Base-by-base conservation (phyloP, 2,888 invertebrate species). In the Linnaemya vulpina region DNA sequence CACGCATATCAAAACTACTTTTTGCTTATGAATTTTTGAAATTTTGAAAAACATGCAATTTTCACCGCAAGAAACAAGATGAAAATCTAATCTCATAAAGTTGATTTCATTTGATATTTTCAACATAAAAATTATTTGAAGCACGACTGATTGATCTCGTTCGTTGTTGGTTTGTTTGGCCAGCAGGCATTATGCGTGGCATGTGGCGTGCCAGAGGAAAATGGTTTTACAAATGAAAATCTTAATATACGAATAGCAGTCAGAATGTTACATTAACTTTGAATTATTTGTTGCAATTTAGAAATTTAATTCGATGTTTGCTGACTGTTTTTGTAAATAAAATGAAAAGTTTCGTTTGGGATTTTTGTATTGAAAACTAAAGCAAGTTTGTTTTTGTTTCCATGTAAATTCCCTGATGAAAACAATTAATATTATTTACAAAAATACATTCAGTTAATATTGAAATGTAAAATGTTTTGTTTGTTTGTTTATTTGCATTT, bases 81-180 rank as follows among this genome's bases (percentile, higher is more conserved):
- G 9, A 60, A 62, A 51, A 40, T 63, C 17, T 53, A 71, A 53
- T 71, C 40, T 68, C n/a, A 43, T n/a, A 40, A 76, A 55, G 53
- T 53, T 30, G 46, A 30, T 77, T 60, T 51, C 35, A 68, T 68
- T 60, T 68, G 51, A 55, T 67, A 46, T 11, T 63, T 13, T 67
- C n/a, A 51, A 5, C 38, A 40, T 74, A 62, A 51, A 62, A 22
- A 25, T 40, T 25, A 38, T 74, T 74, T 74, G 22, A 63, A 73
- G 35, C 49, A 63, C 63, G 38, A 51, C 11, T 62, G 35, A 43
- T 10, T 70, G 53, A 25, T 55, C 13, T 46, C 15, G 46, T 35
- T 8, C 13, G 10, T 74, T 17, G 9, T 60, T 73, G n/a, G 25
- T 4, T 38, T 73, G n/a, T 17, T 4, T 38, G 62, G 20, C 40